phyloP scores from a whole-genome alignment of 92 coral and sea anemone genomes.

The Phenganax marumi region DNA sequence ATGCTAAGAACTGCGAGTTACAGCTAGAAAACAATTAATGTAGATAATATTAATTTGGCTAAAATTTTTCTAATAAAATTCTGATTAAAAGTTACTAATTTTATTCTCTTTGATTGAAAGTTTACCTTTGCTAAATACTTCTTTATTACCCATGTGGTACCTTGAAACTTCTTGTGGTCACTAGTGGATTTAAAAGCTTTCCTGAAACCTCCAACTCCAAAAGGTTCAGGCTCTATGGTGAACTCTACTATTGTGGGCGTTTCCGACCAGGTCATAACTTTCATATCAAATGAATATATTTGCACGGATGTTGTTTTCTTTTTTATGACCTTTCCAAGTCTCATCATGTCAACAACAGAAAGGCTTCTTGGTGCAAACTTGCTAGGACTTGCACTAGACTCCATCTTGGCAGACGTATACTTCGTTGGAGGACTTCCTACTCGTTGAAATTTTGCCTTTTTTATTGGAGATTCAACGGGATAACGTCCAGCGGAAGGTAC shows the following conservation, averaged over 20 bases:
- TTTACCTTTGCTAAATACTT: too few relatives aligned
- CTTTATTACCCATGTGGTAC: neutral
- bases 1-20: too few relatives aligned
- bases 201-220: conserved; percentile 1
- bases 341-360: conserved; percentile 10
- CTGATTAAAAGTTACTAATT: too few relatives aligned
- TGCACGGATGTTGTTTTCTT: conserved; percentile 7
- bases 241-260: conserved; percentile 8
- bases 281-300: conserved; percentile 1
- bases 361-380: conserved; percentile 25
- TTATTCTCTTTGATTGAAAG: too few relatives aligned
- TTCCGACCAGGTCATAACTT: conserved; percentile 10
- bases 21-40: too few relatives aligned
- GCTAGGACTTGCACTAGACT: conserved; percentile 10
- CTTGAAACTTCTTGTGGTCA: conserved; percentile 8
- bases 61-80: too few relatives aligned
- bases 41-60: too few relatives aligned
- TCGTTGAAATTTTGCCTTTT: conserved; percentile 3
- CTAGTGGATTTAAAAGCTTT: conserved; percentile 10
- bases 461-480: neutral
- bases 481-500: too few relatives aligned
- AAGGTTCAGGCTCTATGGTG: conserved; percentile 13
- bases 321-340: too few relatives aligned
- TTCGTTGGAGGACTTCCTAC: conserved; percentile 15
- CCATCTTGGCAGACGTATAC: conserved; percentile 8